Base-by-base conservation (phyloP, 2,113 vertebrate genomes). In the Odobenus rosmarus region DNA sequence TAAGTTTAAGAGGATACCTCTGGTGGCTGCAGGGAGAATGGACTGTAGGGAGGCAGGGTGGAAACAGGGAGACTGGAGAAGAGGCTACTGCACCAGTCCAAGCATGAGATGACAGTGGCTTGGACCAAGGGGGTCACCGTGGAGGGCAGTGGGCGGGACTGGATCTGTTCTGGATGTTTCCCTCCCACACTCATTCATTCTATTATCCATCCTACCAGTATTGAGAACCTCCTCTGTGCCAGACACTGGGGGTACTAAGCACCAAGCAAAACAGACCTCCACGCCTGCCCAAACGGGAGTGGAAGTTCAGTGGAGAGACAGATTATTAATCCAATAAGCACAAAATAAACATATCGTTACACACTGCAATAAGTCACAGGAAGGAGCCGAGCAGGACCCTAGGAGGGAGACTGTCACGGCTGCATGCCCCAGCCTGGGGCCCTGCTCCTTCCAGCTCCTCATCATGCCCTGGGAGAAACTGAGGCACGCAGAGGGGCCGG, bases 361-460 rank as follows among this genome's bases (percentile, higher is more conserved):
- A 3, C 13, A 26, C 49, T 3, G 55, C 15, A 0, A 0, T 10
- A 10, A 15, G 71, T 0, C 0, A 46, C 10, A 49, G 26, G 46
- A 18, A 33, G 33, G 62, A 10, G 33, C 23, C 28, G n/a, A 4
- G 55, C 14, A 2, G 21, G 15, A n/a, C 72, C 5, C 57, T 0
- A 1, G 0, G 3, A 76, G 33, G 26, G 42, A 5, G n/a, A 71
- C 23, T 1, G 42, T 19, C 51, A 2, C 0, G 0, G 36, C 26
- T 9, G 10, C 16, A 1, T 13, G 31, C 28, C 36, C 79, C 76
- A 33, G 86, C 39, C 90, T 4, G 28, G 57, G 49, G 6, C 2
- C 74, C 16, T 12, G 16, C 61, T 53, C 4, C 28, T 59, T 74
- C 33, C 1, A 81, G 23, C 16, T 11, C 36, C 51, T 71, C 83